Base-by-base conservation (phyloP, 2,113 vertebrate genomes). In the Oreochromis niloticus region DNA sequence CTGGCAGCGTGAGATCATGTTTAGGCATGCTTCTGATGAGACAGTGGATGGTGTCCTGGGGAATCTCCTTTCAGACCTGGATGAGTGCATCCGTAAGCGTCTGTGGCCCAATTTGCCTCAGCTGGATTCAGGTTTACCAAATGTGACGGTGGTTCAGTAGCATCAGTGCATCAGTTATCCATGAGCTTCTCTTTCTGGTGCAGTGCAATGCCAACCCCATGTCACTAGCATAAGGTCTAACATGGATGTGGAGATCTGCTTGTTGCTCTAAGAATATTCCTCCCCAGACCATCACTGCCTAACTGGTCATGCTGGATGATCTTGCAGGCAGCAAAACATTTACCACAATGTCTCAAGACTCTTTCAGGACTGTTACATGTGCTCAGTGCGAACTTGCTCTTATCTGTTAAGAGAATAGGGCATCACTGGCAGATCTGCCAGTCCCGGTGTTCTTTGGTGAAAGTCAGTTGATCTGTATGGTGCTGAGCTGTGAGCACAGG, bases 81-180 rank as follows among this genome's bases (percentile, higher is more conserved):
- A 71, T 71, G 36, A 71, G 7, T 4, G 66, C 66, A 46, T 73
- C 36, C 0, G 36, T 43, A 24, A 41, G n/a, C 14, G 0, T 46
- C 66, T 41, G 63, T 14, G 34, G 36, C 19, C n/a, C 39, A 27
- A 27, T 73, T 73, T 73, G 3, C 12, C 22, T 71, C 66, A 46
- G 39, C 39, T 1, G 39, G 39, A 46, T 46, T 71, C 8, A 10
- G 13, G 22, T 71, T 43, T 71, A 39, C 12, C 12, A 16, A 46
- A 24, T 24, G 39, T 43, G n/a, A 71, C 5, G 2, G 66, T 14
- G 0, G 41, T 24, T 71, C 63, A 14, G 0, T 68, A 1, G 36
- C 36, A 68, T 43, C 1, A 43, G 27, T 16, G 1, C 39, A 43
- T 46, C 3, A 46, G 39, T 71, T 41, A 68, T 66, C 10, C 34